These are phyloP conservation scores for Drosophila algonquin DNA, from an alignment of 2,888 invertebrate species.

Conservation along the genomic window DNA sequence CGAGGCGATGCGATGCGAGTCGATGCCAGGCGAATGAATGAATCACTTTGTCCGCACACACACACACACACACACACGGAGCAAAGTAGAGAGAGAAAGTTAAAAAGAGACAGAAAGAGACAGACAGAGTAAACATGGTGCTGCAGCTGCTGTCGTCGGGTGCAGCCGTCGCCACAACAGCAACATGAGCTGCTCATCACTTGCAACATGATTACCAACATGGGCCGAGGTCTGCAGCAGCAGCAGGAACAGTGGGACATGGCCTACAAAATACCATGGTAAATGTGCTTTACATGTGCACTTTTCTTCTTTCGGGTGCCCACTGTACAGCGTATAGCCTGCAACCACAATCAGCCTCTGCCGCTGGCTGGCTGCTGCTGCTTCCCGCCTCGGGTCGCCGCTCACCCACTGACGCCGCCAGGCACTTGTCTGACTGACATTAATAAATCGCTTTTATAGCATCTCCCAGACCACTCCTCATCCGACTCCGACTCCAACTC, in stretches of 20 bases:
- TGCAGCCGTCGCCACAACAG: slow-evolving; percentile 26
- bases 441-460: slow-evolving; percentile 78
- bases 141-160: slow-evolving; percentile 25
- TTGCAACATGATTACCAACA: slow-evolving; percentile 73
- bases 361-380: slow-evolving; percentile 8
- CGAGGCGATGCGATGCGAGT: slow-evolving; percentile 20
- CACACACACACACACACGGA: slow-evolving; percentile 6
- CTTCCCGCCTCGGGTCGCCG: slow-evolving; percentile 8
- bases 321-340: slow-evolving; percentile 3
- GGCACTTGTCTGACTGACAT: slow-evolving; percentile 75
- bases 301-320: neutral
- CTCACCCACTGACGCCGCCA: slow-evolving; percentile 53
- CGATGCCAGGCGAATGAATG: slow-evolving; percentile 52
- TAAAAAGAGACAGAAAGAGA: slow-evolving; percentile 3
- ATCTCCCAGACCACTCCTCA: slow-evolving; percentile 33
- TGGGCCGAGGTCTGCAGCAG: slow-evolving; percentile 31
- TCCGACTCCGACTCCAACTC: slow-evolving; percentile 25
- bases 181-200: slow-evolving; percentile 38
- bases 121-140: slow-evolving; percentile 48
- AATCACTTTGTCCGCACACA: slow-evolving; percentile 44
- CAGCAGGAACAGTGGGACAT: slow-evolving; percentile 35
- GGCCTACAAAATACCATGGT: neutral
- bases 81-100: slow-evolving; percentile 1
- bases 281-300: neutral
- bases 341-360: slow-evolving; percentile 12